Evolutionary conservation across 2,113 vertebrate genomes (phyloP).

Genomic region (Rhynchopsitta pachyrhyncha): DNA sequence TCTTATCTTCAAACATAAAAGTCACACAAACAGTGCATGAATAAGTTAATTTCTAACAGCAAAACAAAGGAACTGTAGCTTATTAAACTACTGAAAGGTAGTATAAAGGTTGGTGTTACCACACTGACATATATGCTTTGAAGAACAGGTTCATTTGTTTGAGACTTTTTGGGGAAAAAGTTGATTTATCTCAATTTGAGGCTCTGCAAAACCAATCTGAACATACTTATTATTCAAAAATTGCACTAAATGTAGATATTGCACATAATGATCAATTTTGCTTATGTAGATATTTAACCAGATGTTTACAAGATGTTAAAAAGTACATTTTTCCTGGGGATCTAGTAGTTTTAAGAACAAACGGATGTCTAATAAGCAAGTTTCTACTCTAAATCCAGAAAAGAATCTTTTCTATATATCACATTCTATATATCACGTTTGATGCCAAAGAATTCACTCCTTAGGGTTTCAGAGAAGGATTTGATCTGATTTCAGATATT

Average conservation of each 20-base stretch:
- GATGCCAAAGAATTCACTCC: background rate
- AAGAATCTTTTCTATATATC: background rate
- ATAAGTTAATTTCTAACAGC: background rate
- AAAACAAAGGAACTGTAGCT: background rate
- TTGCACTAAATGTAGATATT: background rate
- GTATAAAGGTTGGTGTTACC: background rate
- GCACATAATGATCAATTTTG: background rate
- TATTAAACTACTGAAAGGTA: background rate
- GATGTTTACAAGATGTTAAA: background rate
- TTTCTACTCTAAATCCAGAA: background rate
- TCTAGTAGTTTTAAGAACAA: background rate
- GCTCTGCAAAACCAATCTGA: background rate
- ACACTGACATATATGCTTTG: background rate
- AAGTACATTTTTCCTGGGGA: background rate
- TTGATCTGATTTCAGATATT: background rate
- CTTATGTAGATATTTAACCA: background rate
- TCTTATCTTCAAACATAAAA: slow-evolving; percentile 5
- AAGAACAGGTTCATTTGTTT: background rate
- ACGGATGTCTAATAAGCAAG: accelerated
- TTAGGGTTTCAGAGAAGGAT: background rate
- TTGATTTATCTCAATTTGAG: background rate
- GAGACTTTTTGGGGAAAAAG: background rate
- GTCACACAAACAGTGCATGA: accelerated
- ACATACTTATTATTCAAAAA: background rate
- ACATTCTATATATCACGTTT: background rate